A percentile compares a stretch with the other conserved stretches of the same genome.
Conservation (phyloP, 2,797 vertebrate species). For the Mus caroli region DNA sequence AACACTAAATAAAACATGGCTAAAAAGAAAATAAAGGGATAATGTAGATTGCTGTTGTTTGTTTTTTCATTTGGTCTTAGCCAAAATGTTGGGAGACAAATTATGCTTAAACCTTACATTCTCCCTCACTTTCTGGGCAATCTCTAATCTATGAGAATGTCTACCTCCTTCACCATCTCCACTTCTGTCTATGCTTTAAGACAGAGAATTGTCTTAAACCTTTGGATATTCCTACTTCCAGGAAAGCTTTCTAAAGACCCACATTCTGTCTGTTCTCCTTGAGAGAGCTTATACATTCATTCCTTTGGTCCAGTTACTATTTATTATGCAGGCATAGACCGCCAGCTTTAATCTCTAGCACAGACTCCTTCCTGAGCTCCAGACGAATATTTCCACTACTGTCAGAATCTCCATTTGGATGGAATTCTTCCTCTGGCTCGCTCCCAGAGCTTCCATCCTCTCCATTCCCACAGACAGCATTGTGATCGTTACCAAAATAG, state of each 20-base stretch:
- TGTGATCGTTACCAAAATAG: not conserved
- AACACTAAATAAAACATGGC: not conserved
- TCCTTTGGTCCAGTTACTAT: not conserved
- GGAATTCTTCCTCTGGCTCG: not conserved
- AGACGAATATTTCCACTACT: not conserved
- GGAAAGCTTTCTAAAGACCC: not conserved
- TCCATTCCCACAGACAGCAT: not conserved
- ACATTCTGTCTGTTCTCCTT: not conserved
- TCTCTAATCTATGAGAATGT: not conserved
- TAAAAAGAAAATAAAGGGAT: conserved; percentile 4
- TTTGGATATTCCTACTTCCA: not conserved
- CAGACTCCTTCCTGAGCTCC: conserved; percentile 3
- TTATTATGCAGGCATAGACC: not conserved
- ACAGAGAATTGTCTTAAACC: not conserved
- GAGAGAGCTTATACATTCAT: not conserved
- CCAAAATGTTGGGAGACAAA: not conserved
- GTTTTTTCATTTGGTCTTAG: not conserved
- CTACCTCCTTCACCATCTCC: not conserved
- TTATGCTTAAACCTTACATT: not conserved
- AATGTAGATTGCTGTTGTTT: not conserved
- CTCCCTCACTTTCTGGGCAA: not conserved
- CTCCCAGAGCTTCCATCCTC: not conserved
- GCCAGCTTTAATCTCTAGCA: not conserved
- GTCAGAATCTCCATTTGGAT: conserved; percentile 13
- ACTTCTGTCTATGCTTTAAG: not conserved